Base-by-base conservation (phyloP, 2,797 vertebrate genomes). In the Oreochromis grahami region DNA sequence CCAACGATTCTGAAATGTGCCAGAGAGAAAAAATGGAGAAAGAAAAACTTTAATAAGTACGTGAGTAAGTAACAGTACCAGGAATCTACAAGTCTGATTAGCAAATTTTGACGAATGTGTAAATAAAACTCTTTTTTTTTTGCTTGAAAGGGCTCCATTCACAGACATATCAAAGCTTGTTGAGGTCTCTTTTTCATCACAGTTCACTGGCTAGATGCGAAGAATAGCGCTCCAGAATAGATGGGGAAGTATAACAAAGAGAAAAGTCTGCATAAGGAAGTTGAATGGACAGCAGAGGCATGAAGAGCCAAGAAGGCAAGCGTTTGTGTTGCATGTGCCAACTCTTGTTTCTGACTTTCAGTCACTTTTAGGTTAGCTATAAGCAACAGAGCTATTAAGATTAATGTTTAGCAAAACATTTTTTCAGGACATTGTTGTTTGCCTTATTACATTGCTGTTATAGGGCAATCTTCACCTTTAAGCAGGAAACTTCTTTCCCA, bases 1-100 rank as follows among this genome's bases (percentile, higher is more conserved):
- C 21, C 2, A 26, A 68, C 2, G 0, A 43, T 43, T 68, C 1
- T 43, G 36, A 9, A 43, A 13, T 15, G 38, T 70, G 0, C 4
- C 41, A 17, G 65, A 45, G 38, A 48, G 41, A 0, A 72, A 11
- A 70, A 7, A 3, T 48, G 65, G 21, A 29, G 41, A 8, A 70
- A 29, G 41, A 29, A 70, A 45, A 24, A 3, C 41, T 70, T 70
- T 5, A 70, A 10, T 9, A 43, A 17, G 38, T 9, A 68, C 7
- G 41, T 1, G 12, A 41, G 36, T 68, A 4, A 68, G 36, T 68
- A 43, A 36, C 5, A 68, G 7, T 12, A 43, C 1, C 60, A 15
- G 60, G 2, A 65, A 65, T 65, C 34, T 21, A 68, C 12, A 43
- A 43, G n/a, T 38, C 63, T 68, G 63, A 43, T 68, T 14, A 41